phyloP scores from a whole-genome alignment of 2,113 vertebrate species.

The Bolborhynchus lineola region DNA sequence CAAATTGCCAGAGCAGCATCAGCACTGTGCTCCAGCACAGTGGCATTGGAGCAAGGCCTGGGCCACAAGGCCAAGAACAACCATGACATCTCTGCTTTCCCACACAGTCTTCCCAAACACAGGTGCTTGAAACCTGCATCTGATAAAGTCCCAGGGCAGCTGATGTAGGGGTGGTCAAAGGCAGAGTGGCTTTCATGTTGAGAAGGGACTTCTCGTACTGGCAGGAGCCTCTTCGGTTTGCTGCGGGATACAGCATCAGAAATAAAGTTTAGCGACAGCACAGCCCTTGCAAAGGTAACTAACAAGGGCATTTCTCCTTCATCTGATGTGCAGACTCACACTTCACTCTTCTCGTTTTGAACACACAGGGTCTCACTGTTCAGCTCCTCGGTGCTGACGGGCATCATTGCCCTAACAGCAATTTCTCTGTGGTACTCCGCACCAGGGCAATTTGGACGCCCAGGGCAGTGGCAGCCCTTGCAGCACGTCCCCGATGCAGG shows the following conservation, averaged over 20 bases:
- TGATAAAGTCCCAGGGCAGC: neutral
- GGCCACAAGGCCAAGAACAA: rapidly evolving
- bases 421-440: neutral
- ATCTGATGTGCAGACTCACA: neutral
- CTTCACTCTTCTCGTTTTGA: neutral
- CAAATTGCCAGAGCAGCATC: neutral
- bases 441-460: rapidly evolving
- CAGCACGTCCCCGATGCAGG: neutral
- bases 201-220: neutral
- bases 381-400: neutral
- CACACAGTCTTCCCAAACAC: neutral
- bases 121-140: neutral
- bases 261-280: neutral
- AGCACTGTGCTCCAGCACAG: neutral
- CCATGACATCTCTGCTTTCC: neutral
- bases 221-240: neutral
- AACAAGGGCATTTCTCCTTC: neutral
- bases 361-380: neutral
- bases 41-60: neutral
- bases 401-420: rapidly evolving
- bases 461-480: rapidly evolving
- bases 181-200: neutral
- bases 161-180: neutral
- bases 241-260: neutral
- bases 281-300: neutral